phyloP scores from a whole-genome alignment of 2,797 vertebrate genomes.

The Catharus ustulatus region DNA sequence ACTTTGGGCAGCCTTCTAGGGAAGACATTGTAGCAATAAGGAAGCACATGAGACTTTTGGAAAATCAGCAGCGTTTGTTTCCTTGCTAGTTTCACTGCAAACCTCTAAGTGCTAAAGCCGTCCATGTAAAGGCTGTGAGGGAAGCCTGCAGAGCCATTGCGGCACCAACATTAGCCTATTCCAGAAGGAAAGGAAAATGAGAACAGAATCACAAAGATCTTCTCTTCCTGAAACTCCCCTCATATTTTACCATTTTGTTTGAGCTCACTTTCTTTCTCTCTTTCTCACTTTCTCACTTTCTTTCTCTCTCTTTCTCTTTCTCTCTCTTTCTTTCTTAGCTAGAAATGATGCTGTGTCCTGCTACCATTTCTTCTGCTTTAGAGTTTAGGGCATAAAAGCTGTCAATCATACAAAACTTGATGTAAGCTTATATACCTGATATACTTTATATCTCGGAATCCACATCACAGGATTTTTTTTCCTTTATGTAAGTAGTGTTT shows the following conservation, averaged over 20 bases:
- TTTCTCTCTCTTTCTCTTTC: background rate
- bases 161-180: background rate
- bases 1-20: background rate
- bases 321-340: background rate
- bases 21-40: background rate
- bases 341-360: background rate
- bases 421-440: background rate
- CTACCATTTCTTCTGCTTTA: background rate
- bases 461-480: background rate
- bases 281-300: background rate
- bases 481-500: background rate
- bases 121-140: background rate
- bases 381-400: background rate
- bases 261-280: background rate
- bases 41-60: background rate
- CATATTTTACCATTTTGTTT: slow-evolving; percentile 37
- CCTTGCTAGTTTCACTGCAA: background rate
- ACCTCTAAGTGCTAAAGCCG: background rate
- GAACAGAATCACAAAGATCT: background rate
- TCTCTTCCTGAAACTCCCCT: slow-evolving; percentile 28
- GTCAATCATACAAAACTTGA: background rate
- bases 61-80: background rate
- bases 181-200: slow-evolving; percentile 18
- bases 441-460: background rate
- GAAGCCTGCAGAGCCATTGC: slow-evolving; percentile 15